Percentiles rank a stretch among this genome's conserved stretches.
Conservation (phyloP, 2,888 invertebrate species). For the Nomada ferruginata region DNA sequence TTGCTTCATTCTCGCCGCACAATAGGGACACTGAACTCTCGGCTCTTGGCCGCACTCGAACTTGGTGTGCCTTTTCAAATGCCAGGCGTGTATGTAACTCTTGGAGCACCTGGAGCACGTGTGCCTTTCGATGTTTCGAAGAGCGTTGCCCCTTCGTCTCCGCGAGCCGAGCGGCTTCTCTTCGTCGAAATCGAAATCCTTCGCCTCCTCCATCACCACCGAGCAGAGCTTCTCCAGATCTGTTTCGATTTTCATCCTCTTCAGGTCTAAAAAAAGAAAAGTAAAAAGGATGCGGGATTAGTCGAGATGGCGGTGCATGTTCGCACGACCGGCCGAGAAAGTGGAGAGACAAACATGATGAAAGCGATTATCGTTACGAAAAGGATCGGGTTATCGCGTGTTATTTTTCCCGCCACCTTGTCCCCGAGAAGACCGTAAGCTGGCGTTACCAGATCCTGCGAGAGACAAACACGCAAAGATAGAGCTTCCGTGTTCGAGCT, state of each 20-base stretch:
- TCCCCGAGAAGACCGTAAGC: conserved; percentile 53
- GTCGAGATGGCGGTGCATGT: conserved; percentile 20
- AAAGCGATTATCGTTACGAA: conserved; percentile 21
- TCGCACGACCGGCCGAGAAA: conserved; percentile 11
- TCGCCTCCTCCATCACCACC: conserved; percentile 56
- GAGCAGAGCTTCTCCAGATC: conserved; percentile 54
- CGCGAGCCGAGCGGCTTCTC: conserved; percentile 56
- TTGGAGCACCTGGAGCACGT: conserved; percentile 78
- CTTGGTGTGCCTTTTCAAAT: conserved; percentile 82
- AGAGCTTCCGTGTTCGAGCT: not conserved
- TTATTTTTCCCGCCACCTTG: conserved; percentile 64
- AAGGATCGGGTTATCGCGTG: conserved; percentile 44
- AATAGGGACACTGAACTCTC: conserved; percentile 80
- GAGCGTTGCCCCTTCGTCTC: conserved; percentile 45
- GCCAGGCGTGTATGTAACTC: conserved; percentile 79
- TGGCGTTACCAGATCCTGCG: conserved; percentile 22
- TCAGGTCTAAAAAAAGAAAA: conserved; percentile 66
- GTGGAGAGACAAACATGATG: conserved; percentile 21
- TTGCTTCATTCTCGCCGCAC: conserved; percentile 77
- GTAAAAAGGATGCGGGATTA: conserved; percentile 51
- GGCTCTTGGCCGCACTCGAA: conserved; percentile 84
- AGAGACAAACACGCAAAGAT: not conserved
- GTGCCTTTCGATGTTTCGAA: conserved; percentile 67
- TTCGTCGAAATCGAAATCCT: conserved; percentile 58
- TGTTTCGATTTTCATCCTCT: conserved; percentile 63